Evolutionary conservation across 1,140 invertebrate genomes (phyloP), one percentile per base, ranked within the genome.

Genomic region (Augochlora pura): DNA sequence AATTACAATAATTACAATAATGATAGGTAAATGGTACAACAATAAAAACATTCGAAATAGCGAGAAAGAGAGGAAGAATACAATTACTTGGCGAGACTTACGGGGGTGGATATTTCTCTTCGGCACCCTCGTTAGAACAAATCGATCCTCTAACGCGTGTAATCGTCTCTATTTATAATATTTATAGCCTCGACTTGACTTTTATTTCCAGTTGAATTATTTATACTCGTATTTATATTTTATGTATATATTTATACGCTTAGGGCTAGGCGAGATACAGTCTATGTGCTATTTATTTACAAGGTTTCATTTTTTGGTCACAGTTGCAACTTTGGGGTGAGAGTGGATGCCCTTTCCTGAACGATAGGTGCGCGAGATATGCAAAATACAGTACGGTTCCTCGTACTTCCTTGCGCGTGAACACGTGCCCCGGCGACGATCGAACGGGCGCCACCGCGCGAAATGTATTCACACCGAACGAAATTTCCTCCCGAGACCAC

Each of bases 1-100:
- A 93, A 92, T 93, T 92, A 93, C 92, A 92, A 91, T 93, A 93
- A 92, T 93, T 93, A 93, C 91, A 93, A 46, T 90, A 90, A 92
- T 91, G 90, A 90, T 91, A 88, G 71, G 77, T 18, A 52, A 91
- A 91, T 91, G 78, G 76, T 91, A 91, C 91, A 92, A 92, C 90
- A 91, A 92, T 92, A 90, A 90, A 91, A 91, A 91, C 81, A 89
- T 78, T 88, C 63, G 81, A 76, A 46, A 12, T 91, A 91, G 89
- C 88, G 86, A 88, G 87, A 90, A 90, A 21, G 81, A 87, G 88
- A 85, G 78, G 82, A 82, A 88, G 86, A 88, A 87, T 86, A 86
- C 87, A 84, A 85, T 91, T 86, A 74, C 60, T 78, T 87, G 79
- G 66, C 69, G 81, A 88, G 84, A 86, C 86, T 63, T 77, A 21